A percentile compares a stretch with the other conserved stretches of the same genome.
Conservation (phyloP, 1,140 invertebrate species). For the Cyclargus thomasi region DNA sequence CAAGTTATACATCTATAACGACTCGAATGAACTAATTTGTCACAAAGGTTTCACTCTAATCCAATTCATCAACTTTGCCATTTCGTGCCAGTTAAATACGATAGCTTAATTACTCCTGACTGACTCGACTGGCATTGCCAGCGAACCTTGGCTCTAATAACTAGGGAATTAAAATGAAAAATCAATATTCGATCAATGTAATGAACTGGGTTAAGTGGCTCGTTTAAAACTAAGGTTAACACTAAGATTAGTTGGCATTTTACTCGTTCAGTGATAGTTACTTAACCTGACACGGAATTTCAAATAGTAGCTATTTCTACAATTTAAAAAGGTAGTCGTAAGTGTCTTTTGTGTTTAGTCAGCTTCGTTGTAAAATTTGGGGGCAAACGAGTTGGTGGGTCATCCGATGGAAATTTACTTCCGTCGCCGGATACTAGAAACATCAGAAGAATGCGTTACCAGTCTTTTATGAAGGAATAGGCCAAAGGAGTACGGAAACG, state of each 20-base stretch:
- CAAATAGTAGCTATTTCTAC: too few species aligned
- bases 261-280: too few species aligned
- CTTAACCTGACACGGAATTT: too few species aligned
- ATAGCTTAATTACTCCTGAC: conserved; percentile 5
- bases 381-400: too few species aligned
- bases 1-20: background rate
- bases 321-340: too few species aligned
- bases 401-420: too few species aligned
- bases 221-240: background rate
- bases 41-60: background rate
- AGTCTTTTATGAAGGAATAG: too few species aligned
- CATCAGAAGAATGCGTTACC: too few species aligned
- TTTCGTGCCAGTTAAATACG: conserved; percentile 14
- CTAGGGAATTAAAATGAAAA: background rate
- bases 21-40: background rate
- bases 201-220: background rate
- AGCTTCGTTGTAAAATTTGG: too few species aligned
- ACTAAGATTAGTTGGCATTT: background rate
- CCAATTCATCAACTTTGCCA: conserved; percentile 11
- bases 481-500: too few species aligned
- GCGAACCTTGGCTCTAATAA: background rate
- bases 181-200: conserved; percentile 6
- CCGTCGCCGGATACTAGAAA: too few species aligned
- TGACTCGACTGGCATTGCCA: background rate
- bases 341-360: too few species aligned